Evolutionary conservation across 2,797 vertebrate genomes (phyloP), one percentile per base, ranked within the genome.

Genomic region (Heterohyrax brucei): DNA sequence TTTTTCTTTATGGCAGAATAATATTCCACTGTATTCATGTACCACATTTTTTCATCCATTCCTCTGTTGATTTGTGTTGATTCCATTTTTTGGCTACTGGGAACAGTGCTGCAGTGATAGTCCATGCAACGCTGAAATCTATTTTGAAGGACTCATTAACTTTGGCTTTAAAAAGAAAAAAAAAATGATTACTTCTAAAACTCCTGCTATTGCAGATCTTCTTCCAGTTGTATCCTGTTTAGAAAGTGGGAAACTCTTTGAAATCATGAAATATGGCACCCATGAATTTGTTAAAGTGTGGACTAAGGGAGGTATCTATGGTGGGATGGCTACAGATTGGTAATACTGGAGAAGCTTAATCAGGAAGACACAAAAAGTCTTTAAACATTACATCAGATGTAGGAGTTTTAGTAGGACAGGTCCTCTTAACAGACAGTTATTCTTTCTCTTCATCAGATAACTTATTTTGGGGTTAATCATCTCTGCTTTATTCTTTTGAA

Each of bases 121-220:
- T 56, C 12, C 53, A 56, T 56, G 53, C 53, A 16, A 13, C 81
- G 88, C 82, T 73, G 89, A 93, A 28, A 81, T 93, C 79, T 93
- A n/a, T 94, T 93, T 81, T 91, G 78, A 92, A 91, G 44, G 48
- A 10, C 64, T 66, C 56, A 80, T 76, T 80, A 83, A 87, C 44
- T 68, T 87, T 78, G 56, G 73, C 56, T 96, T 93, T 84, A 73
- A 86, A 97, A 82, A 78, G 56, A 66, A 94, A 89, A 39, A 89
- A 39, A 89, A 26, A 87, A 83, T 64, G 44, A 82, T 83, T 82
- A 56, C 78, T 91, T 94, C 87, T 91, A 78, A 91, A 91, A 83
- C 72, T 83, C 83, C 83, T 73, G 77, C 56, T 78, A 10, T 48
- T 78, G 64, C 83, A 64, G 50, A 73, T 94, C 70, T 72, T 39